phyloP scores from a whole-genome alignment of 1,140 invertebrate genomes.

The Mesaphorura yosii region DNA sequence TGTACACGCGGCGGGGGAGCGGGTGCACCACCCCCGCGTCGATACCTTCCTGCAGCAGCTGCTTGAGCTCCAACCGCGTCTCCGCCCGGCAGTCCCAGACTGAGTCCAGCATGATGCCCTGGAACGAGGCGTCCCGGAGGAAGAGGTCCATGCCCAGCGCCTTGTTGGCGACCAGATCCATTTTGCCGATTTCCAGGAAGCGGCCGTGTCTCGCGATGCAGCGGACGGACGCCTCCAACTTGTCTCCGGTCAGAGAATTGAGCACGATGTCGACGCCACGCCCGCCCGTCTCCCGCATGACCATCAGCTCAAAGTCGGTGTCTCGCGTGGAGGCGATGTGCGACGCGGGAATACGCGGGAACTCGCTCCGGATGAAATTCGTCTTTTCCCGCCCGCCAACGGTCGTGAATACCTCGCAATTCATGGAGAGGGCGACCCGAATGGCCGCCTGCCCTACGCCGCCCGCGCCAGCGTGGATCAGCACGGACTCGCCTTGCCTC shows the following conservation, averaged over 20 bases:
- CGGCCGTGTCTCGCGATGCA: constrained; percentile 44
- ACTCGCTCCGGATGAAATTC: constrained; percentile 34
- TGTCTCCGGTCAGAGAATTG: constrained; percentile 57
- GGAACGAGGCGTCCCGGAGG: constrained; percentile 26
- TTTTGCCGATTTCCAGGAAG: constrained; percentile 70
- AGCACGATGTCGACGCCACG: constrained; percentile 55
- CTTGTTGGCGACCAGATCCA: constrained; percentile 53
- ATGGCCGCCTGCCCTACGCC: constrained; percentile 59
- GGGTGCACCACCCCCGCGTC: constrained; percentile 52
- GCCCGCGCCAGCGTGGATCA: constrained; percentile 62
- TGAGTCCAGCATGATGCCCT: constrained; percentile 10
- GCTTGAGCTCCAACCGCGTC: constrained; percentile 33
- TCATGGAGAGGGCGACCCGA: constrained; percentile 42
- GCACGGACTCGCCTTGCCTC: constrained; percentile 48
- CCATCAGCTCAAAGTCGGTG: constrained; percentile 47
- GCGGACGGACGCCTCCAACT: constrained; percentile 43
- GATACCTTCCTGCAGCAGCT: constrained; percentile 50
- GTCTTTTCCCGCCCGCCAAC: constrained; percentile 39
- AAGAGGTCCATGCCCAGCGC: constrained; percentile 40
- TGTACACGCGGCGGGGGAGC: constrained; percentile 47
- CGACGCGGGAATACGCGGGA: constrained; percentile 38
- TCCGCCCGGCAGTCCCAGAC: not conserved
- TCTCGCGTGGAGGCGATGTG: constrained; percentile 52
- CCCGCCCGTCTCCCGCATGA: constrained; percentile 45
- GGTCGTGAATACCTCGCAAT: constrained; percentile 40